Conservation (phyloP, 2,797 vertebrate species). For the Prionace glauca region DNA sequence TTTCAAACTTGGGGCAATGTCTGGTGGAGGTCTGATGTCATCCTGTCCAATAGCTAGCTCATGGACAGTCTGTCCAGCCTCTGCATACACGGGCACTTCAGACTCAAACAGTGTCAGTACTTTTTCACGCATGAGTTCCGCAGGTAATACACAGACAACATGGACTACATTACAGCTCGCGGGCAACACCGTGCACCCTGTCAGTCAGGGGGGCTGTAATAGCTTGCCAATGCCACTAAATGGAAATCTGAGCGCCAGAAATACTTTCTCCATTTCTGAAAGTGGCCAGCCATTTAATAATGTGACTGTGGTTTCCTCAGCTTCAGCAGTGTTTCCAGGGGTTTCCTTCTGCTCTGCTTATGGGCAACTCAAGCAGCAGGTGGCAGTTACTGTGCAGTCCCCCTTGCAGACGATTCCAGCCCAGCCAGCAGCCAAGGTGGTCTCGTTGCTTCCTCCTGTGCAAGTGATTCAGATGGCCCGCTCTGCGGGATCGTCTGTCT, state of each 20-base stretch:
- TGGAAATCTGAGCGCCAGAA: conserved; percentile 45
- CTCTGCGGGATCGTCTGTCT: conserved; percentile 62
- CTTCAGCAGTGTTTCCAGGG: neutral
- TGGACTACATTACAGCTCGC: conserved; percentile 94
- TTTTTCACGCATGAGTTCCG: conserved; percentile 64
- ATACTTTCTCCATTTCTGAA: conserved; percentile 41
- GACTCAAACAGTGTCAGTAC: conserved; percentile 66
- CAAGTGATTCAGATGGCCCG: conserved; percentile 92
- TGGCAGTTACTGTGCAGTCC: conserved; percentile 62
- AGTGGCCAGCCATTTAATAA: conserved; percentile 62
- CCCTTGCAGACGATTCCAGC: conserved; percentile 62
- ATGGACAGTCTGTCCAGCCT: conserved; percentile 59
- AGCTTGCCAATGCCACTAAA: conserved; percentile 58
- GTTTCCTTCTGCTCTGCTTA: neutral
- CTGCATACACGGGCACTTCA: conserved; percentile 51
- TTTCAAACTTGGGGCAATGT: neutral
- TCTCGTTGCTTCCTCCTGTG: conserved; percentile 87
- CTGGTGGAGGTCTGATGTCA: conserved; percentile 40
- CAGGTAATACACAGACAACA: conserved; percentile 91
- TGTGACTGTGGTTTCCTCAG: neutral
- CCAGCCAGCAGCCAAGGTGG: conserved; percentile 67
- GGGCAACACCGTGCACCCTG: conserved; percentile 87
- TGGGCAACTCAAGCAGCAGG: conserved; percentile 47
- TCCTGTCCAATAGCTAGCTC: conserved; percentile 52
- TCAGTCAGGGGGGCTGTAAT: conserved; percentile 62